A percentile compares a stretch with the other conserved stretches of the same genome.
phyloP scores from a whole-genome alignment of 2,888 invertebrate species.

The Acleris cristana region DNA sequence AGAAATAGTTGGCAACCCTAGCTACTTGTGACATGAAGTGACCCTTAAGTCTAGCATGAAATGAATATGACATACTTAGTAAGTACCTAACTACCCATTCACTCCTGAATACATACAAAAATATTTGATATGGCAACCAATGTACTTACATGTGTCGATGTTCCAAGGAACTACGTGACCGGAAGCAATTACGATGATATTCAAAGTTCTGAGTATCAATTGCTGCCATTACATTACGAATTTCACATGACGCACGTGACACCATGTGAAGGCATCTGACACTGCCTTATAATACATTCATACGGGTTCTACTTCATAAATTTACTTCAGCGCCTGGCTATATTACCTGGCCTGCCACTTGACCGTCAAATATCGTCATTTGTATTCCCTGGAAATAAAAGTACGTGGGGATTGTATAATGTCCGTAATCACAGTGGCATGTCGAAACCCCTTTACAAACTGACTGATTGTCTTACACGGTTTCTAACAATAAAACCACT shows the following conservation, averaged over 20 bases:
- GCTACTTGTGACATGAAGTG: too few relatives aligned
- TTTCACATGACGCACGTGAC: conserved; percentile 75
- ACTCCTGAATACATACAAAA: neutral
- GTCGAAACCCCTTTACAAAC: conserved; percentile 7
- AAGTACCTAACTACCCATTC: neutral
- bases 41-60: too few relatives aligned
- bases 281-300: conserved; percentile 8
- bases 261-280: conserved; percentile 46
- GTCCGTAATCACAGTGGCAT: conserved; percentile 50
- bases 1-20: too few relatives aligned
- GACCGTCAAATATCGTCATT: conserved; percentile 75
- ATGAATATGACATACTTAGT: neutral
- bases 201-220: conserved; percentile 68
- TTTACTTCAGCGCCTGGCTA: conserved; percentile 51
- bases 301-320: conserved; percentile 47
- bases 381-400: conserved; percentile 59
- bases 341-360: conserved; percentile 54
- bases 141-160: conserved; percentile 40
- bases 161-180: conserved; percentile 68
- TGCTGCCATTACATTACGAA: conserved; percentile 58
- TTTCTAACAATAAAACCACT: too few relatives aligned
- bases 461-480: neutral
- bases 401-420: conserved; percentile 50
- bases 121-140: conserved; percentile 7
- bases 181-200: conserved; percentile 71